These are phyloP conservation scores for Eucidaris tribuloides DNA, from an alignment of 35 echinoderm and acorn worm species.

Conservation along the genomic window DNA sequence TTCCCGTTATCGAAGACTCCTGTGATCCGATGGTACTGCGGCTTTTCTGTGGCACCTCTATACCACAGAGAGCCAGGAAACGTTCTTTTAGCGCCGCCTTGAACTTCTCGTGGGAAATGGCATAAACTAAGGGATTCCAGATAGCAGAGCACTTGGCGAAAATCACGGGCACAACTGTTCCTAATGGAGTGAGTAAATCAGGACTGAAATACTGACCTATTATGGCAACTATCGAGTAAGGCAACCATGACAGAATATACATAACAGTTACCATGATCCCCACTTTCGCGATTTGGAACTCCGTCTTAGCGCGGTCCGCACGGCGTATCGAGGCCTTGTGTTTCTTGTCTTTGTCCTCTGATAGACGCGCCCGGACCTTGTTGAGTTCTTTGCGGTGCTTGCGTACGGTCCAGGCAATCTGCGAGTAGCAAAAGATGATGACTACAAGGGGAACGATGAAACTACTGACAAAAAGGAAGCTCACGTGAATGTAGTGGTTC, in stretches of 20 bases:
- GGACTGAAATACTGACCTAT: conserved; percentile 43
- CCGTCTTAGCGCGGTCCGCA: conserved; percentile 44
- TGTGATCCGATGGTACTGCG: background rate
- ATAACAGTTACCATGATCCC: conserved; percentile 65
- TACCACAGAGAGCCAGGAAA: conserved; percentile 6
- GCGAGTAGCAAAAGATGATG: conserved; percentile 68
- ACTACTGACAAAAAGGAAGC: conserved; percentile 51
- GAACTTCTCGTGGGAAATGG: conserved; percentile 76
- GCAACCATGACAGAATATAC: conserved; percentile 69
- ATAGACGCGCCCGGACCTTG: conserved; percentile 1
- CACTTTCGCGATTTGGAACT: conserved; percentile 76
- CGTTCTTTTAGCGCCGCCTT: conserved; percentile 45
- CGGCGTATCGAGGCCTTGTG: background rate
- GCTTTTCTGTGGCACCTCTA: background rate
- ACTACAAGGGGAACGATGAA: conserved; percentile 54
- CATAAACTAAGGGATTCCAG: conserved; percentile 92
- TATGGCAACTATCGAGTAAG: conserved; percentile 70
- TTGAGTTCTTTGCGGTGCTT: conserved; percentile 60
- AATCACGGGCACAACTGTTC: conserved; percentile 53
- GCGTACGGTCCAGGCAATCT: conserved; percentile 57
- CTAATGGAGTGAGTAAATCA: conserved; percentile 16
- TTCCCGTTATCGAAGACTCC: background rate
- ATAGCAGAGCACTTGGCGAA: conserved; percentile 83
- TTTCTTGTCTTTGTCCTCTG: conserved; percentile 21
- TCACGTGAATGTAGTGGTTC: conserved; percentile 47